Evolutionary conservation across 2,113 vertebrate species (phyloP), one percentile per base, ranked within the genome.

Genomic region (Prunella himalayana): DNA sequence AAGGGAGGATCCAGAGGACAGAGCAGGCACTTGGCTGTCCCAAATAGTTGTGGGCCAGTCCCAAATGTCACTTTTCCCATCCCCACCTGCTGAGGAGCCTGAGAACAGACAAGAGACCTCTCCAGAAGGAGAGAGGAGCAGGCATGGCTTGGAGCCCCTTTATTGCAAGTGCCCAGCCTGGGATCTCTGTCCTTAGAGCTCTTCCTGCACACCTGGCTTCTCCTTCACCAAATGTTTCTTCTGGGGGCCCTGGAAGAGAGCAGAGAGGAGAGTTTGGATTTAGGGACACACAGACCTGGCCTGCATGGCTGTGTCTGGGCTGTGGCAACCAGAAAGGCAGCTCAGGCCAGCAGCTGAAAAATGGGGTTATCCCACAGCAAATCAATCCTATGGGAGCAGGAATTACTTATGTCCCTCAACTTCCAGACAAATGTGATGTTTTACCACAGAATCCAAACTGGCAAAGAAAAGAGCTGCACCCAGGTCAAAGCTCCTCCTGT

Each of bases 211-310:
- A 35, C 95, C 93, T 6, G 79, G 90, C 94, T 98, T 97, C 63
- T 90, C 97, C 95, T 98, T 98, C 70, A 98, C 88, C 54, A 97
- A 68, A 68, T 99, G 98, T 86, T 99, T 99, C 98, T 99, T 99
- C 97, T 98, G 98, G 19, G 99, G 99, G 61, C 99, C 99, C 99
- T 99, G 94, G 37, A 91, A 56, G 19, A 95, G 54, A 86, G 66
- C 49, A 68, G 78, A 92, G 60, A 83, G 31, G 60, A 92, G n/a
- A 91, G 28, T 6, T 59, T 28, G 9, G 77, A 3, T 39, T 63
- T 19, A 33, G 35, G 6, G 27, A 15, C 27, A 70, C 27, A 37
- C 44, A 72, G 28, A 80, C 39, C 30, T 37, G 44, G 27, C 21
- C 71, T 61, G 23, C 16, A 28, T 19, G 65, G 69, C 47, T 63